phyloP scores from a whole-genome alignment of 2,113 vertebrate species.

The Gallinago undulata region DNA sequence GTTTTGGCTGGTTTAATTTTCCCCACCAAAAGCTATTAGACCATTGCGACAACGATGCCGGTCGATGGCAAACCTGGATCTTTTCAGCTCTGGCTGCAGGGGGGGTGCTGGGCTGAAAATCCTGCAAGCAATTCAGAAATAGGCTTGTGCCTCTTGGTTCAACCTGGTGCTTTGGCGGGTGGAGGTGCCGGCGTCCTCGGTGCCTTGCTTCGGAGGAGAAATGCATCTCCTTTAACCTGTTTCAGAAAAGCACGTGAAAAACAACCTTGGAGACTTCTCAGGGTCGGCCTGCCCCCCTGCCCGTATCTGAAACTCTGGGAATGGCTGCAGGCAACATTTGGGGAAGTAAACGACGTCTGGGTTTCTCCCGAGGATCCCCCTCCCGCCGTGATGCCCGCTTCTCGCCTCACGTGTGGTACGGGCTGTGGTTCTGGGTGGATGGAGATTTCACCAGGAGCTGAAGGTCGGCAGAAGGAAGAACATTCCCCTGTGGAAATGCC shows the following conservation, averaged over 20 bases:
- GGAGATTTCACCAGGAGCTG: neutral
- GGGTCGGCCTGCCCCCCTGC: neutral
- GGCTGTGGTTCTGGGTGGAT: neutral
- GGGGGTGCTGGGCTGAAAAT: neutral
- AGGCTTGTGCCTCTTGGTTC: neutral
- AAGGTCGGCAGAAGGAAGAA: too few species aligned
- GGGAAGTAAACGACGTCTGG: neutral
- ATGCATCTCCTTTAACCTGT: neutral
- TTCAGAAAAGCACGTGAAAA: neutral
- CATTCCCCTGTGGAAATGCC: neutral
- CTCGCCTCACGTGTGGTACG: rapidly evolving
- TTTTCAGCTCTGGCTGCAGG: neutral
- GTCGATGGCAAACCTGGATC: neutral
- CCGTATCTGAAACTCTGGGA: neutral
- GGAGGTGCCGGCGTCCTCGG: neutral
- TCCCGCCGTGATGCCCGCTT: neutral
- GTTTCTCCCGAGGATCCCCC: neutral
- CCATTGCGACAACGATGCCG: too few species aligned
- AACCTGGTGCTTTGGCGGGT: rapidly evolving
- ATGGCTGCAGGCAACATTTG: neutral
- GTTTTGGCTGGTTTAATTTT: neutral
- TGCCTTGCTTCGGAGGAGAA: neutral
- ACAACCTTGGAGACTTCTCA: neutral
- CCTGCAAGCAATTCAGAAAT: neutral
- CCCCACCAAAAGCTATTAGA: neutral